Conservation (phyloP, 64 coral and sea anemone genomes). For the Pocillopora verrucosa region DNA sequence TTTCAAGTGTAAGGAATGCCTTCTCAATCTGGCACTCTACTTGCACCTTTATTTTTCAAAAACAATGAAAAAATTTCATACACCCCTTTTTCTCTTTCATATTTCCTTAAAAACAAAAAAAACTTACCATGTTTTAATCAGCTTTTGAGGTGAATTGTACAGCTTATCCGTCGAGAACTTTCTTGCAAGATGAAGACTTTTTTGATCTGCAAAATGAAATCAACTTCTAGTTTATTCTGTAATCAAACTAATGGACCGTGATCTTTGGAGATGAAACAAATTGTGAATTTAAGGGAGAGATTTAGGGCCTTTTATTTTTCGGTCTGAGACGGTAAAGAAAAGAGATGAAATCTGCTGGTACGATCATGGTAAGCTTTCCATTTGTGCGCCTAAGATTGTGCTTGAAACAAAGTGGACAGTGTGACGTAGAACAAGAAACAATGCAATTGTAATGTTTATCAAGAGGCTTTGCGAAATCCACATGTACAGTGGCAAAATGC, state of each 20-base stretch:
- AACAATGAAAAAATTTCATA: background rate
- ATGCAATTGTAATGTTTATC: background rate
- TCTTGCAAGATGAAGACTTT: background rate
- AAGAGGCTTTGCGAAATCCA: background rate
- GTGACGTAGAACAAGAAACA: background rate
- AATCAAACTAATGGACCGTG: background rate
- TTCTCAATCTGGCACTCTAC: conserved; percentile 1
- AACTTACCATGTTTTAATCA: background rate
- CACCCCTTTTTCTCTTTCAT: background rate
- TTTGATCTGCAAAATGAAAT: background rate
- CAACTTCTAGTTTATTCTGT: background rate
- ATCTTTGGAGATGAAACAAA: conserved; percentile 13
- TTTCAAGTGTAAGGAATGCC: background rate
- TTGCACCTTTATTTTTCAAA: background rate
- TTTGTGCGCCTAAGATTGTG: background rate
- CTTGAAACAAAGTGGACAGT: background rate
- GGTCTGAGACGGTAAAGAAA: background rate
- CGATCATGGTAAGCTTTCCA: background rate
- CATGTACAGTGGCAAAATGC: background rate
- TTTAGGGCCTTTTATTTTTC: background rate
- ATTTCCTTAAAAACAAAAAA: background rate
- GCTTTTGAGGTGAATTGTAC: background rate
- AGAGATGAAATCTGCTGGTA: background rate
- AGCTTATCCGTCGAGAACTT: background rate
- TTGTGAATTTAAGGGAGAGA: background rate